Percentiles rank a stretch among this genome's conserved stretches.
These are phyloP conservation scores for Callopanchax toddi DNA, from an alignment of 2,113 vertebrate genomes.

Conservation along the genomic window DNA sequence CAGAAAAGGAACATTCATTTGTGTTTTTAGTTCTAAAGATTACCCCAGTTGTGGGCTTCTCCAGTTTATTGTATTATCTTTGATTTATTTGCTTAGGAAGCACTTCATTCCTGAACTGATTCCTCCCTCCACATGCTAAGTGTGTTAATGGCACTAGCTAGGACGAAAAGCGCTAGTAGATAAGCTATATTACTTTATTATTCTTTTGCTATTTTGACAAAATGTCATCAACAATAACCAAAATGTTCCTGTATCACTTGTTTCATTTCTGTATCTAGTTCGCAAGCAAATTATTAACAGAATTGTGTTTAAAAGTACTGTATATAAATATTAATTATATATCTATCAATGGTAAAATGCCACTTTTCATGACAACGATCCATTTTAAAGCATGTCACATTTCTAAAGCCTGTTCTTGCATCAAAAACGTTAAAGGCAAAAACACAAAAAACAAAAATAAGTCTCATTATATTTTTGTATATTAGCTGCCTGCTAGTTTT, in stretches of 20 bases:
- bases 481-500: conserved; percentile 61
- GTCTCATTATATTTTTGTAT: conserved; percentile 74
- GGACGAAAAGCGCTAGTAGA: conserved; percentile 62
- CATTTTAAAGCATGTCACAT: conserved; percentile 92
- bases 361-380: conserved; percentile 88
- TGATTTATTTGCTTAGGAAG: conserved; percentile 72
- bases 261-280: conserved; percentile 79
- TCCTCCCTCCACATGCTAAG: conserved; percentile 66
- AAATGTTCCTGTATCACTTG: conserved; percentile 85
- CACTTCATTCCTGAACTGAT: conserved; percentile 69
- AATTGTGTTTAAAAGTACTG: conserved; percentile 70
- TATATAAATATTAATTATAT: conserved; percentile 79
- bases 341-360: conserved; percentile 88
- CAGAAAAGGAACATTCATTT: conserved; percentile 93
- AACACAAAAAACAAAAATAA: conserved; percentile 21
- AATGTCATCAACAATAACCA: conserved; percentile 92
- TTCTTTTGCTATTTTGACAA: conserved; percentile 83
- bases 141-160: conserved; percentile 60
- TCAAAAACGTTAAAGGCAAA: conserved; percentile 70
- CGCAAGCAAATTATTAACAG: conserved; percentile 56
- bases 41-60: conserved; percentile 84
- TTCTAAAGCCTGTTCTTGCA: conserved; percentile 87
- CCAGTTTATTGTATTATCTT: conserved; percentile 79
- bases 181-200: conserved; percentile 83
- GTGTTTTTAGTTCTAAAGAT: conserved; percentile 51